These are phyloP conservation scores for Whitmania pigra DNA, from an alignment of 1,140 invertebrate species.

Conservation along the genomic window DNA sequence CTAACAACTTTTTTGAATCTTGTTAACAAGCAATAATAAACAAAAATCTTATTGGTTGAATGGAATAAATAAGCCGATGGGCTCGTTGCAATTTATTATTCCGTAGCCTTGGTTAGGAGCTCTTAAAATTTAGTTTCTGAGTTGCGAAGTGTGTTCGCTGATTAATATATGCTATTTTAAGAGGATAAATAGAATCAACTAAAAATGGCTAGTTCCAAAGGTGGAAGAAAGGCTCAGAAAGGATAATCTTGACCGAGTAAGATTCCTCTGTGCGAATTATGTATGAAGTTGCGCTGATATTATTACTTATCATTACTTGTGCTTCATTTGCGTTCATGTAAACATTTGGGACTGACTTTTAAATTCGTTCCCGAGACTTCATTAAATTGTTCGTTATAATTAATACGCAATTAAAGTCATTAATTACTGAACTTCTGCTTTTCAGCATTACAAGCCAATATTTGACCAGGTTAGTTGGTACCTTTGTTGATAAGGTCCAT, in stretches of 20 bases:
- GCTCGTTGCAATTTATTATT: no score
- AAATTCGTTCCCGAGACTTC: not conserved
- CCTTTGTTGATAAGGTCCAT: not conserved
- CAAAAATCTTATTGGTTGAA: no score
- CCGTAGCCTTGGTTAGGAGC: no score
- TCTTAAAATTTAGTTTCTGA: no score
- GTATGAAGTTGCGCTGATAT: no score
- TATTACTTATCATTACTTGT: not conserved
- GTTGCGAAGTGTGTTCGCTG: no score
- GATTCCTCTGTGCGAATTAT: not conserved
- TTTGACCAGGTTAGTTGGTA: constrained; percentile 11
- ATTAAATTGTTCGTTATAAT: not conserved
- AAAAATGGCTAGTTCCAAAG: not conserved
- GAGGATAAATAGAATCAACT: no score
- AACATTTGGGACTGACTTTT: not conserved
- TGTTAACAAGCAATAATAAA: no score
- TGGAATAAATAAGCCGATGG: no score
- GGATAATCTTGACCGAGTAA: not conserved
- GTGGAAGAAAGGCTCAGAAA: not conserved
- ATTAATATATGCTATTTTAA: no score
- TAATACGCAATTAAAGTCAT: not conserved
- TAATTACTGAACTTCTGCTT: not conserved
- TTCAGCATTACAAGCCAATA: not conserved
- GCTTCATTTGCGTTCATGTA: not conserved
- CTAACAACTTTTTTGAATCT: no score